Percentiles rank a stretch among this genome's conserved stretches.
Evolutionary conservation across 30 jellyfish, hydroid and myxozoan genomes (phyloP).

Genomic region (Sanderia malayensis): DNA sequence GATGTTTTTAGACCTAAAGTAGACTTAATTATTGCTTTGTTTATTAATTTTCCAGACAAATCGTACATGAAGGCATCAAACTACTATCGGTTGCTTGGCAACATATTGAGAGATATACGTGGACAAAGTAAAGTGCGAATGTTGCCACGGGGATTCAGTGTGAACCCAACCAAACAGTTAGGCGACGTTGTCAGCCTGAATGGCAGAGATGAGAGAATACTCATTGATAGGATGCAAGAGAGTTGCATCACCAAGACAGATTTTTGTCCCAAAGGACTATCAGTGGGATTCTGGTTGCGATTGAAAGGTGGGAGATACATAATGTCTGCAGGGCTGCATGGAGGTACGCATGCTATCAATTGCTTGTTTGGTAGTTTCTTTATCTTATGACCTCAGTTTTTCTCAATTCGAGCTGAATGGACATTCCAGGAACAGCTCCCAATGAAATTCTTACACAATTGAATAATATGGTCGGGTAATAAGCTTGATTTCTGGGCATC

Average conservation of each 20-base stretch:
- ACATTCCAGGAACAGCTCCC: too few relatives aligned
- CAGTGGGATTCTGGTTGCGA: slow-evolving; percentile 59
- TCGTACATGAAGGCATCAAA: background rate
- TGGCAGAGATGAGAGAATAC: slow-evolving; percentile 57
- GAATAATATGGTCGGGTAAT: too few relatives aligned
- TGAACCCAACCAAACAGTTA: slow-evolving; percentile 7
- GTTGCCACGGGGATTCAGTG: background rate
- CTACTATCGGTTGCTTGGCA: background rate
- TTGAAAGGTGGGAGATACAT: slow-evolving; percentile 55
- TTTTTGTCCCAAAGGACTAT: slow-evolving; percentile 44
- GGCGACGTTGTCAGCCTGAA: slow-evolving; percentile 35
- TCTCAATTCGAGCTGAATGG: too few relatives aligned
- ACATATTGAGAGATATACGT: background rate
- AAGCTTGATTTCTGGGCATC: too few relatives aligned
- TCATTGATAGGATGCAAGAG: slow-evolving; percentile 1
- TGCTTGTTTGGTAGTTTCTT: too few relatives aligned
- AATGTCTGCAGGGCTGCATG: slow-evolving; percentile 46
- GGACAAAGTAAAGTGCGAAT: background rate
- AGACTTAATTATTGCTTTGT: too few relatives aligned
- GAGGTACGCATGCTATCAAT: too few relatives aligned
- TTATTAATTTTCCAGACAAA: background rate
- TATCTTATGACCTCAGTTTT: too few relatives aligned
- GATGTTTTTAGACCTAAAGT: too few relatives aligned
- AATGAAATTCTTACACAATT: too few relatives aligned
- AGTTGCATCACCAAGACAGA: slow-evolving; percentile 37